Evolutionary conservation across 2,888 invertebrate species (phyloP), one percentile per base, ranked within the genome.

Genomic region (Catocala sponsa): DNA sequence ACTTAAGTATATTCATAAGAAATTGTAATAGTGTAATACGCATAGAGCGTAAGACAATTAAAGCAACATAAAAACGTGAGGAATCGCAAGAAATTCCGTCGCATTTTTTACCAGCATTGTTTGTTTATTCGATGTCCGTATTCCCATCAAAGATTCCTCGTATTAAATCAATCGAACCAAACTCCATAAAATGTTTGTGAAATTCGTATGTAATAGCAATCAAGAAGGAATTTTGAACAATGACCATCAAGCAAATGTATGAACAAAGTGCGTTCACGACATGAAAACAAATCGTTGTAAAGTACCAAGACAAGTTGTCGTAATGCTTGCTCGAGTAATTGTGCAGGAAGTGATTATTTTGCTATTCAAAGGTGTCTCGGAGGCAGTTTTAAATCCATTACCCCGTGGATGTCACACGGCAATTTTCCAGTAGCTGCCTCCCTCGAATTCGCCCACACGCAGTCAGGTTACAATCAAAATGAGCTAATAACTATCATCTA

Each of bases 381-480:
- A 76, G 76, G 90, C 85, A 89, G 88, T 94, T 94, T 89, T 90
- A 92, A 94, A 94, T 93, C 94, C 94, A 94, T 94, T 94, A 94
- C 85, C 81, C 72, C 38, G 77, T 72, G 77, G 80, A 84, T 92
- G 94, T 94, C 94, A 86, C 93, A 92, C 90, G 91, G 85, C 90
- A 92, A 93, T 94, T 92, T 94, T 93, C 91, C 92, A 90, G 88
- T 92, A 89, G 90, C 85, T 87, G 90, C 74, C 70, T 85, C 77
- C 80, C 75, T 73, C 71, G 70, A 72, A 76, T 71, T 78, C 82
- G 92, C 85, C 92, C 93, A 92, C 94, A 92, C 94, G 87, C 92
- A 91, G 86, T 76, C 81, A 77, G 83, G 84, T 88, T 84, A 86
- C 86, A 83, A 80, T 84, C 86, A 83, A 88, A 90, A 91, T 89